These are phyloP conservation scores for Sebastes nivosus DNA, from an alignment of 2,797 vertebrate genomes.

Conservation along the genomic window DNA sequence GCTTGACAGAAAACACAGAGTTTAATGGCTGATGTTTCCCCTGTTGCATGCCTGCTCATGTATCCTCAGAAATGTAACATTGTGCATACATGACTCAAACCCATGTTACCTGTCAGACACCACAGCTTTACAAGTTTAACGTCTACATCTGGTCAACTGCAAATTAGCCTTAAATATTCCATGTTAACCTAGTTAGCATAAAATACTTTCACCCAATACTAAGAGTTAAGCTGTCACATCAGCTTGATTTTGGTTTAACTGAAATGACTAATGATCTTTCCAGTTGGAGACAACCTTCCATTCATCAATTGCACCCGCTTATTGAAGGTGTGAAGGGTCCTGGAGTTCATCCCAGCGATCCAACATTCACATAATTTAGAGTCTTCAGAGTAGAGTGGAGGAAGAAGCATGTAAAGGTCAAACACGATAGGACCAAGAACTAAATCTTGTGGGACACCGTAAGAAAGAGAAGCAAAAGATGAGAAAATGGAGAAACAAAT, in stretches of 20 bases:
- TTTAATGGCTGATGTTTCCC: conserved; percentile 8
- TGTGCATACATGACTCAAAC: background rate
- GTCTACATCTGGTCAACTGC: background rate
- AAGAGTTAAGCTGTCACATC: background rate
- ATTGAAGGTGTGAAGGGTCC: background rate
- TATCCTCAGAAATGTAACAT: conserved; percentile 1
- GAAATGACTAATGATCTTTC: too few relatives aligned
- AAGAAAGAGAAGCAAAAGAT: background rate
- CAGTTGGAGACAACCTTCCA: background rate
- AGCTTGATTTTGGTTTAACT: background rate
- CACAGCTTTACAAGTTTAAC: background rate
- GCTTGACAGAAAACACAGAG: conserved; percentile 29
- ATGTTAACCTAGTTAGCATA: background rate
- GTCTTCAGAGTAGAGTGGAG: background rate
- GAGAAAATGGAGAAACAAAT: background rate
- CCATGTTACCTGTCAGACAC: conserved; percentile 17
- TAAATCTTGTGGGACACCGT: background rate
- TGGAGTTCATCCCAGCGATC: background rate
- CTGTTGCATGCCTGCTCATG: conserved; percentile 15
- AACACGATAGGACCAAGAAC: background rate
- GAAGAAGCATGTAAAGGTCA: background rate
- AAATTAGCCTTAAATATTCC: background rate
- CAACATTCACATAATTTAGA: background rate
- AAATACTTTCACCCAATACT: background rate
- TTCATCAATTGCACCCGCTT: background rate